Conservation (phyloP, 2,113 vertebrate genomes). For the Nerophis ophidion region DNA sequence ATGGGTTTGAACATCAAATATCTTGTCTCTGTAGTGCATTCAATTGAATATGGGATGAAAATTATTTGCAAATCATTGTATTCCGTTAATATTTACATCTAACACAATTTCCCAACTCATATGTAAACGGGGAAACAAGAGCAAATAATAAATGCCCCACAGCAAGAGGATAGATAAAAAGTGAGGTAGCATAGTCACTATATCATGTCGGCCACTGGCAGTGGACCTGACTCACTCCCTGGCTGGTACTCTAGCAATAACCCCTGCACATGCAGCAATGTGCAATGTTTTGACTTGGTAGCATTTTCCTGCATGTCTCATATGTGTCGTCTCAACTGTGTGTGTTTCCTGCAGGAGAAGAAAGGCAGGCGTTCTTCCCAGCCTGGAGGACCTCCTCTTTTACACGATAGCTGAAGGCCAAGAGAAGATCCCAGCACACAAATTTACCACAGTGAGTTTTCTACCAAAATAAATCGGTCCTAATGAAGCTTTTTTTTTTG, state of each 20-base stretch:
- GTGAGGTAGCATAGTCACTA: no score
- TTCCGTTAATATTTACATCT: no score
- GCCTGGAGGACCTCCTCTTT: constrained; percentile 96
- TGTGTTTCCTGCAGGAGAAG: constrained; percentile 76
- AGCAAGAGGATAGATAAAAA: no score
- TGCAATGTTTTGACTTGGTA: neutral
- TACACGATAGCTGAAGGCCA: constrained; percentile 98
- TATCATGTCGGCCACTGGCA: no score
- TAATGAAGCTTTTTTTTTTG: neutral
- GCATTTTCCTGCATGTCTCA: neutral
- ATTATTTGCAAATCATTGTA: no score
- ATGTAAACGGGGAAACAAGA: no score
- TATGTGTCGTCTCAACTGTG: neutral
- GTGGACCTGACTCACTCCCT: neutral
- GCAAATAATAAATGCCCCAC: no score
- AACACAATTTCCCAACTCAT: no score
- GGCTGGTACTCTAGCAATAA: constrained; percentile 2
- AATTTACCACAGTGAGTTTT: constrained; percentile 92
- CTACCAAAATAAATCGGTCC: neutral
- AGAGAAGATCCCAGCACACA: constrained; percentile 96
- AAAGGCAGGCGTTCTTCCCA: constrained; percentile 91
- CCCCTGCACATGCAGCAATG: neutral
- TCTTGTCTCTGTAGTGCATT: no score
- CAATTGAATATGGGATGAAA: no score
- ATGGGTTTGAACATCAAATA: no score